Evolutionary conservation across 2,888 invertebrate species (phyloP).

Genomic region (Leptinotarsa juncta): DNA sequence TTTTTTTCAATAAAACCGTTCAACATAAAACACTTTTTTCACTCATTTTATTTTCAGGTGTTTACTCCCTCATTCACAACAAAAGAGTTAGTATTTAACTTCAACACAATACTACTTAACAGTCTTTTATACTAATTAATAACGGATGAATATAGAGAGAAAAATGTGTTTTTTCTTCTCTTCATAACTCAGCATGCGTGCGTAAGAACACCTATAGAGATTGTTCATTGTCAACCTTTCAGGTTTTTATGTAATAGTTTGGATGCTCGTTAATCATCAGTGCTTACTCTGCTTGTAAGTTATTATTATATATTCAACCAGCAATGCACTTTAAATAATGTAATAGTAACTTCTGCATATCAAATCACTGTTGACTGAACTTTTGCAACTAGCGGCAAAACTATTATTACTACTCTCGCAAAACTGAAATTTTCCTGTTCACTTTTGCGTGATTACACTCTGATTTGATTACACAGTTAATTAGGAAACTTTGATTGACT

Average conservation of each 20-base stretch:
- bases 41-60: too few species aligned
- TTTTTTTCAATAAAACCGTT: too few species aligned
- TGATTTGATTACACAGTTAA: constrained; percentile 45
- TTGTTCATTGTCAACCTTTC: neutral
- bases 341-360: constrained; percentile 16
- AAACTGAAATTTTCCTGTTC: constrained; percentile 44
- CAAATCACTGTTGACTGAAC: constrained; percentile 8
- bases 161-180: too few species aligned
- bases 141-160: too few species aligned
- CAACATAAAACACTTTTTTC: too few species aligned
- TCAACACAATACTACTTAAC: too few species aligned
- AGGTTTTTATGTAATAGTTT: neutral
- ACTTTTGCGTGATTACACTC: constrained; percentile 43
- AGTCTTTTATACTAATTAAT: too few species aligned
- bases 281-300: neutral
- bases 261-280: neutral
- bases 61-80: too few species aligned
- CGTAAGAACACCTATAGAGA: too few species aligned
- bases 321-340: constrained; percentile 6
- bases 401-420: constrained; percentile 42
- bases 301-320: neutral
- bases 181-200: too few species aligned
- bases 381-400: constrained; percentile 33
- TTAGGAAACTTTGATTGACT: constrained; percentile 51
- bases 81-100: too few species aligned